Percentiles rank a stretch among this genome's conserved stretches.
These are phyloP conservation scores for Scolanthus callimorphus DNA, from an alignment of 92 coral and sea anemone species.

Conservation along the genomic window DNA sequence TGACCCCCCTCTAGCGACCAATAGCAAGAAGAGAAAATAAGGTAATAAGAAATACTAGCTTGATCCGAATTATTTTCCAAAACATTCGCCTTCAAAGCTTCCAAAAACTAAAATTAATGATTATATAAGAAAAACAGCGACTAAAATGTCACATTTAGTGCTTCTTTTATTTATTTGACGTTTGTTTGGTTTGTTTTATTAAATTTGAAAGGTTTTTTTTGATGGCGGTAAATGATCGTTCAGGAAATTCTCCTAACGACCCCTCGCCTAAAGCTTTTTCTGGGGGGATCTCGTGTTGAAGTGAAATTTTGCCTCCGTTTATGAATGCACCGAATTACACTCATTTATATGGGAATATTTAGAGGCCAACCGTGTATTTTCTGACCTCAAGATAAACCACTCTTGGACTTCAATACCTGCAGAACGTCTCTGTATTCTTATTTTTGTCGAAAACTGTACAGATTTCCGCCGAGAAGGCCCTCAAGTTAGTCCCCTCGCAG, in stretches of 20 bases:
- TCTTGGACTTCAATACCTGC: slow-evolving; percentile 2
- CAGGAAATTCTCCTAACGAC: slow-evolving; percentile 20
- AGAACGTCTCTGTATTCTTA: slow-evolving; percentile 4
- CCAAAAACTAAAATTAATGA: neutral
- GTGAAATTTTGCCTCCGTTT: slow-evolving; percentile 85
- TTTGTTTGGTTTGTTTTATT: neutral
- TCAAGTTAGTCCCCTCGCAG: slow-evolving; percentile 23
- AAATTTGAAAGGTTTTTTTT: neutral
- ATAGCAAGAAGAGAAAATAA: slow-evolving; percentile 22
- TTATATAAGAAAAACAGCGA: neutral
- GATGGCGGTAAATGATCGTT: slow-evolving; percentile 33
- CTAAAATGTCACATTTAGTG: neutral
- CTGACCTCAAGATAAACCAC: slow-evolving; percentile 11
- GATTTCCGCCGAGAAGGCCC: slow-evolving; percentile 53
- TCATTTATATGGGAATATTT: slow-evolving; percentile 66
- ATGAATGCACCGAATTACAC: slow-evolving; percentile 71
- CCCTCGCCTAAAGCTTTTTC: slow-evolving; percentile 62
- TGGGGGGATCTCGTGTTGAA: slow-evolving; percentile 97
- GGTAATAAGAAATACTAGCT: slow-evolving; percentile 31
- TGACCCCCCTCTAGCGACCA: slow-evolving; percentile 82
- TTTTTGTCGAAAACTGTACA: slow-evolving; percentile 16
- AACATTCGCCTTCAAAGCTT: slow-evolving; percentile 8
- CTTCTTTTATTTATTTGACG: neutral
- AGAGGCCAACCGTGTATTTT: slow-evolving; percentile 40
- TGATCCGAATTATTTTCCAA: slow-evolving; percentile 13